phyloP scores from a whole-genome alignment of 2,113 vertebrate genomes.

The Larimichthys polyactis region DNA sequence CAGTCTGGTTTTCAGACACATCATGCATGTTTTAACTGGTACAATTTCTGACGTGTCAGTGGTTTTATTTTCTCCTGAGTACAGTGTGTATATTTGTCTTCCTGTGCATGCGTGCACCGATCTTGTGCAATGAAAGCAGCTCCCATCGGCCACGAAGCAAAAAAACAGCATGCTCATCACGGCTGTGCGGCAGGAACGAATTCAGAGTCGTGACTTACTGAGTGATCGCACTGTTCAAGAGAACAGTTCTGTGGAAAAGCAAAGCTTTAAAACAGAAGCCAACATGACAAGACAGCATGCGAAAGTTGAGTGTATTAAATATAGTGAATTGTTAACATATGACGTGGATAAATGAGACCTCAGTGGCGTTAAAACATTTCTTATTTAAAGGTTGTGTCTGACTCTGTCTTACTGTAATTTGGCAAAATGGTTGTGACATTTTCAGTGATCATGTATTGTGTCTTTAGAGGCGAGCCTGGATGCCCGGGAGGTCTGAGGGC shows the following conservation, averaged over 20 bases:
- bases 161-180: not conserved
- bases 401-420: slow-evolving; percentile 39
- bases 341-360: not conserved
- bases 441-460: slow-evolving; percentile 64
- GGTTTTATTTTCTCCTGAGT: slow-evolving; percentile 17
- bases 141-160: slow-evolving; percentile 10
- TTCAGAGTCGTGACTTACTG: not conserved
- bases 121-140: slow-evolving; percentile 53
- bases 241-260: not conserved
- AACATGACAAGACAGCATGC: not conserved
- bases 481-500: slow-evolving; percentile 77
- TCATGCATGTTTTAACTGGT: not conserved
- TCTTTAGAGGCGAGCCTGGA: slow-evolving; percentile 65
- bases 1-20: slow-evolving; percentile 5
- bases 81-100: not conserved
- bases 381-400: slow-evolving; percentile 17
- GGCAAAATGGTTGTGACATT: slow-evolving; percentile 60
- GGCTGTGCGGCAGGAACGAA: slow-evolving; percentile 14
- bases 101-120: not conserved
- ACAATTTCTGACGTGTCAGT: not conserved
- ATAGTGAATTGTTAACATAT: slow-evolving; percentile 6
- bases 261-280: slow-evolving; percentile 1
- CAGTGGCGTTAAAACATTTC: slow-evolving; percentile 19
- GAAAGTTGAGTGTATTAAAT: not conserved
- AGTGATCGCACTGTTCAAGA: not conserved